Evolutionary conservation across 2,113 vertebrate genomes (phyloP).

Genomic region (Syrrhaptes paradoxus): DNA sequence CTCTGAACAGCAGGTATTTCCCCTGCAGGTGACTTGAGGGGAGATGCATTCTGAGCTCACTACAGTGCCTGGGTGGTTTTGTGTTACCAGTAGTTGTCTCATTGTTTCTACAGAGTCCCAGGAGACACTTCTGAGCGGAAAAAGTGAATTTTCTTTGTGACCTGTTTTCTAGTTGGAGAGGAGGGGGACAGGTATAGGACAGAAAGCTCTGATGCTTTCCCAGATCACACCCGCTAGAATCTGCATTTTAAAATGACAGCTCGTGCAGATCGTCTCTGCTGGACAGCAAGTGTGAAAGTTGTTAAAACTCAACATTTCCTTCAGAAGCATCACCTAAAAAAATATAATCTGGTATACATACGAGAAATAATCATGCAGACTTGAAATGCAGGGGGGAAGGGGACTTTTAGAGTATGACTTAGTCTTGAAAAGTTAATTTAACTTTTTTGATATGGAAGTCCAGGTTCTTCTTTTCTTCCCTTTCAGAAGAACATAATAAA

Average conservation of each 20-base stretch:
- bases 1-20: not conserved
- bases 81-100: not conserved
- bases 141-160: not conserved
- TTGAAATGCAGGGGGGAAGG: not conserved
- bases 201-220: not conserved
- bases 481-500: not conserved
- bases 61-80: not conserved
- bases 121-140: not conserved
- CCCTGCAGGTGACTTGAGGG: not conserved
- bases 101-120: not conserved
- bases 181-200: not conserved
- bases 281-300: not conserved
- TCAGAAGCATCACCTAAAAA: not conserved
- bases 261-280: not conserved
- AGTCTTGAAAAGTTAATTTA: not conserved
- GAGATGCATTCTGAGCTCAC: not conserved
- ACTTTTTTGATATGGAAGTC: not conserved
- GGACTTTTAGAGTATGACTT: not conserved
- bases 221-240: not conserved
- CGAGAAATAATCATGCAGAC: not conserved
- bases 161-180: not conserved
- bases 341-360: fast-evolving
- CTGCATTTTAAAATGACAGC: not conserved
- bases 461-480: not conserved
- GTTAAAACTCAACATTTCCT: not conserved